Percentiles rank a stretch among this genome's conserved stretches.
Conservation (phyloP, 2,113 vertebrate species). For the Lagopus leucura region DNA sequence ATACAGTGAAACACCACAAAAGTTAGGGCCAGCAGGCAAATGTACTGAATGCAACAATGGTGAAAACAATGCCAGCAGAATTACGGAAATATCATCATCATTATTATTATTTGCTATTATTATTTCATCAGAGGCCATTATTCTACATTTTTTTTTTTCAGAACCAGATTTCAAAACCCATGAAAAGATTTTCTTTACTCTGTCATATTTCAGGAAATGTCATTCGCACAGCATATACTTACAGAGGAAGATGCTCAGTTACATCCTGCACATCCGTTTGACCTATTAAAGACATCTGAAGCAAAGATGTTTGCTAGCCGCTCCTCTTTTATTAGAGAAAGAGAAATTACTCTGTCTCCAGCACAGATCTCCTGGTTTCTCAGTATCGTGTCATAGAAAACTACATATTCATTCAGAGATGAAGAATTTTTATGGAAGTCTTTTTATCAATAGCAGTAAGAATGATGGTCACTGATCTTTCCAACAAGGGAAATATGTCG, state of each 20-base stretch:
- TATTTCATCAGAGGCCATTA: neutral
- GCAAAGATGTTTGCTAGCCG: neutral
- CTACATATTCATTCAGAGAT: constrained; percentile 1
- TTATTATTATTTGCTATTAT: neutral
- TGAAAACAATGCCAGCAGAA: neutral
- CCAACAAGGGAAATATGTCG: neutral
- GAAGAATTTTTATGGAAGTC: constrained; percentile 12
- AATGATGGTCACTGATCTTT: neutral
- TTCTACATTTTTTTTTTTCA: constrained; percentile 7
- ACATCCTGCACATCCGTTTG: neutral
- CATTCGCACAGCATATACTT: neutral
- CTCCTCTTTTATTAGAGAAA: constrained; percentile 28
- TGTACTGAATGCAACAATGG: neutral
- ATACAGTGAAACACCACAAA: neutral
- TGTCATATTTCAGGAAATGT: constrained; percentile 14
- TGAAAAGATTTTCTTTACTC: neutral
- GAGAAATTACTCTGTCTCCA: constrained; percentile 12
- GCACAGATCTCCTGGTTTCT: neutral
- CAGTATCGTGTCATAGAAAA: neutral
- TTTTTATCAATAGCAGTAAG: neutral
- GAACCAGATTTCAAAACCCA: neutral
- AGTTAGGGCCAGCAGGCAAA: neutral
- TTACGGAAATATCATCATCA: neutral
- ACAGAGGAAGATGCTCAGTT: constrained; percentile 16
- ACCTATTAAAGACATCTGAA: neutral